These are phyloP conservation scores for Lissocephala sabroskyi DNA, from an alignment of 2,888 invertebrate species.

Conservation along the genomic window DNA sequence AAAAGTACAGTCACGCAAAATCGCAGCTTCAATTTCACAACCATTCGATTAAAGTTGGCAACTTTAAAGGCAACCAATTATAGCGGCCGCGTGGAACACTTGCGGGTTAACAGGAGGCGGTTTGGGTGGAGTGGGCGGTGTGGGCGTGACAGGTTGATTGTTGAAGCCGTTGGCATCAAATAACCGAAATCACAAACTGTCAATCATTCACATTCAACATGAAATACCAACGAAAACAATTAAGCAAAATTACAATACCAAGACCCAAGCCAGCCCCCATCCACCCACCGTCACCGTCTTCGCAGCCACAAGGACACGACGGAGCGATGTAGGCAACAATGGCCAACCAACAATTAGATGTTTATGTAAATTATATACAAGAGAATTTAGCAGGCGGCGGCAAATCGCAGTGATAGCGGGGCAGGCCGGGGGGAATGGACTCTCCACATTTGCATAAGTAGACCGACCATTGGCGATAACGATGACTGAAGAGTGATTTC, in stretches of 20 bases:
- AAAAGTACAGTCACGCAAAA: too few species aligned
- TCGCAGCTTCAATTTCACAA: too few species aligned
- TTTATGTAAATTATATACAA: slow-evolving; percentile 56
- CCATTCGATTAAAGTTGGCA: too few species aligned
- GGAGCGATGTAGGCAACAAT: slow-evolving; percentile 5
- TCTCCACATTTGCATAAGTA: slow-evolving; percentile 45
- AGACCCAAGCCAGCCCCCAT: slow-evolving; percentile 10
- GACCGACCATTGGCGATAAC: slow-evolving; percentile 5
- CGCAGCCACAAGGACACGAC: slow-evolving; percentile 8
- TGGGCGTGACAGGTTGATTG: slow-evolving; percentile 21
- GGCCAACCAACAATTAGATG: slow-evolving; percentile 52
- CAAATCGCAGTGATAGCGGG: background rate
- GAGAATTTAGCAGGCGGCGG: slow-evolving; percentile 4
- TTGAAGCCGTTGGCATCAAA: slow-evolving; percentile 38
- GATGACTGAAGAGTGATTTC: too few species aligned
- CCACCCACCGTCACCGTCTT: too few species aligned
- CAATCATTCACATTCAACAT: slow-evolving; percentile 53
- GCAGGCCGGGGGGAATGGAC: background rate
- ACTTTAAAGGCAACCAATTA: too few species aligned
- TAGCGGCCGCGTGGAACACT: too few species aligned
- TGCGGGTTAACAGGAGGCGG: too few species aligned
- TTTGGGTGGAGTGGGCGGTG: slow-evolving; percentile 30
- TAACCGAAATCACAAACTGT: slow-evolving; percentile 55
- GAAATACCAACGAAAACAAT: slow-evolving; percentile 58
- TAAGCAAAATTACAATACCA: slow-evolving; percentile 56